phyloP scores from a whole-genome alignment of 2,113 vertebrate genomes.

The Proterorhinus semilunaris region DNA sequence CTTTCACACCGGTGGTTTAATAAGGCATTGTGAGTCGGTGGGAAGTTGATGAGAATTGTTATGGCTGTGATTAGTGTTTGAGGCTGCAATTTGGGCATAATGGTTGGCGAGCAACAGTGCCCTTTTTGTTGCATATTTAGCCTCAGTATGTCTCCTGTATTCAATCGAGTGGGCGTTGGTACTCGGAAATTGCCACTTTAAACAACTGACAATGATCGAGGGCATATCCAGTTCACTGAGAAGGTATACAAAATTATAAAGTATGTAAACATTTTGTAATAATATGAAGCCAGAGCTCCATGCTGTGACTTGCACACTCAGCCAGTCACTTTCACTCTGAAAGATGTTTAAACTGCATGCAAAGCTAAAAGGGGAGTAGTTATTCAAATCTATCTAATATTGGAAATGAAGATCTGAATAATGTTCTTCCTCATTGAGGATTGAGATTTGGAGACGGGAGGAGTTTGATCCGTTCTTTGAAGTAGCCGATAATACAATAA shows the following conservation, averaged over 20 bases:
- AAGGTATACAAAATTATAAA: neutral
- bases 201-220: slow-evolving; percentile 14
- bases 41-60: slow-evolving; percentile 60
- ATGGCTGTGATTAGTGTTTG: slow-evolving; percentile 51
- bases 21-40: slow-evolving; percentile 30
- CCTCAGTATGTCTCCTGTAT: slow-evolving; percentile 7
- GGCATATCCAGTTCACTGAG: neutral
- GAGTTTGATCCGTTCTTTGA: too few relatives aligned
- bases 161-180: slow-evolving; percentile 14
- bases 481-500: too few relatives aligned
- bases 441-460: too few relatives aligned
- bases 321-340: too few relatives aligned
- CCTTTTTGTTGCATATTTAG: slow-evolving; percentile 27
- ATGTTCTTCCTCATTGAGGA: too few relatives aligned
- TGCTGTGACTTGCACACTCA: neutral
- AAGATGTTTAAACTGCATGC: too few relatives aligned
- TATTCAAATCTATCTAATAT: too few relatives aligned
- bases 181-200: slow-evolving; percentile 32
- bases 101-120: slow-evolving; percentile 29
- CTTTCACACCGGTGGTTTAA: slow-evolving; percentile 24
- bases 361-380: too few relatives aligned
- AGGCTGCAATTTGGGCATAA: slow-evolving; percentile 23
- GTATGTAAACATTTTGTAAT: neutral
- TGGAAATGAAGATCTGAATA: too few relatives aligned
- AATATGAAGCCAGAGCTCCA: neutral